phyloP scores from a whole-genome alignment of 2,888 invertebrate species.

The Cataglyphis altisquamis region DNA sequence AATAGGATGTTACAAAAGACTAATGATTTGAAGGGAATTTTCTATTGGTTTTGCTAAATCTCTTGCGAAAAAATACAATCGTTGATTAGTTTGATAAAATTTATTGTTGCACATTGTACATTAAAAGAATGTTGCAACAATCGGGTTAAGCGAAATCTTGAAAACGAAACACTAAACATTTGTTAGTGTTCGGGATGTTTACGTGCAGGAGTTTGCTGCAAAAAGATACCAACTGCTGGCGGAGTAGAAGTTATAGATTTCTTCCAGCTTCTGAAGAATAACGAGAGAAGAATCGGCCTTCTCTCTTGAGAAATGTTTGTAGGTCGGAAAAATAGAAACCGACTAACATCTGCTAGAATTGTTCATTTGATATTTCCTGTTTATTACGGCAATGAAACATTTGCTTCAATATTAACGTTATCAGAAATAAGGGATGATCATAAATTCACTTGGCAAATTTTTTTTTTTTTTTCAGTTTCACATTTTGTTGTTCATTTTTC shows the following conservation, averaged over 20 bases:
- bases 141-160: slow-evolving; percentile 2
- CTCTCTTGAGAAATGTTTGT: slow-evolving; percentile 36
- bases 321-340: slow-evolving; percentile 35
- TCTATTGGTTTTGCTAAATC: background rate
- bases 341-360: background rate
- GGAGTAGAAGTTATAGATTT: slow-evolving; percentile 37
- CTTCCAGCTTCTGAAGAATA: slow-evolving; percentile 34
- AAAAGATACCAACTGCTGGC: slow-evolving; percentile 18
- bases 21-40: background rate
- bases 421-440: background rate
- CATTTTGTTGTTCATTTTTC: background rate
- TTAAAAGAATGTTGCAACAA: slow-evolving; percentile 20
- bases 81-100: slow-evolving; percentile 20
- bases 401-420: background rate
- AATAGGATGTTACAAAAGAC: background rate
- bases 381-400: slow-evolving; percentile 22
- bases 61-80: slow-evolving; percentile 6
- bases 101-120: slow-evolving; percentile 9
- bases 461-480: background rate
- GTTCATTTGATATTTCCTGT: background rate
- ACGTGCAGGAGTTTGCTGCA: slow-evolving; percentile 36
- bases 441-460: slow-evolving; percentile 5
- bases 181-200: slow-evolving; percentile 44
- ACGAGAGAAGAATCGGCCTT: slow-evolving; percentile 35
- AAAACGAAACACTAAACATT: slow-evolving; percentile 39